phyloP scores from a whole-genome alignment of 2,113 vertebrate genomes.

The Opisthocomus hoazin region DNA sequence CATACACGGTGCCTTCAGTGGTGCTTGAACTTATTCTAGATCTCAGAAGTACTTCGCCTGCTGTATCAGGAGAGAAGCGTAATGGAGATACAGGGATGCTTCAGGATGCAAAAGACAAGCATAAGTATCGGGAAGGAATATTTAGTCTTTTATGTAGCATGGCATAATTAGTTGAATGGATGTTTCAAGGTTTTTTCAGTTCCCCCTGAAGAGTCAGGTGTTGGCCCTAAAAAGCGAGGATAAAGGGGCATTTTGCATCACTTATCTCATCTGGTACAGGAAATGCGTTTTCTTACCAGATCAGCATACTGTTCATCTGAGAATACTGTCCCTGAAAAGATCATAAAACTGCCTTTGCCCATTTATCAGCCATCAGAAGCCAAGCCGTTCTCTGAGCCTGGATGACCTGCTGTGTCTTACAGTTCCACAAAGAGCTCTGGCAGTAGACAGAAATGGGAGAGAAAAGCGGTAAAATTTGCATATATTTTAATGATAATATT shows the following conservation, averaged over 20 bases:
- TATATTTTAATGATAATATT: background rate
- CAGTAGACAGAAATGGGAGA: background rate
- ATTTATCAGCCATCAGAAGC: background rate
- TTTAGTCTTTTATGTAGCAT: background rate
- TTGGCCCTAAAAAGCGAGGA: background rate
- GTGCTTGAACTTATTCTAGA: background rate
- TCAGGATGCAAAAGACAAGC: background rate
- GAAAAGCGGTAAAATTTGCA: background rate
- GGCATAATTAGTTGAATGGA: background rate
- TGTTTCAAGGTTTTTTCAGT: background rate
- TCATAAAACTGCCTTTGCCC: background rate
- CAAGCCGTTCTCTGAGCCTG: background rate
- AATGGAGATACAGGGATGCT: background rate
- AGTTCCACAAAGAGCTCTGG: background rate
- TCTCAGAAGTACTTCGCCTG: background rate
- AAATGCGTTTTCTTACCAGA: background rate
- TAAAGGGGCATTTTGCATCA: background rate
- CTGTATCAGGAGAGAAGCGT: background rate
- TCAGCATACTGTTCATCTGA: background rate
- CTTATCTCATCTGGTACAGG: background rate
- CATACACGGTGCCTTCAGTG: background rate
- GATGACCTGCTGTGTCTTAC: background rate
- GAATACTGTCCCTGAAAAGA: background rate
- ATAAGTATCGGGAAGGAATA: background rate
- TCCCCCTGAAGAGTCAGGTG: background rate